phyloP scores from a whole-genome alignment of 2,113 vertebrate species.

The Carassius auratus region DNA sequence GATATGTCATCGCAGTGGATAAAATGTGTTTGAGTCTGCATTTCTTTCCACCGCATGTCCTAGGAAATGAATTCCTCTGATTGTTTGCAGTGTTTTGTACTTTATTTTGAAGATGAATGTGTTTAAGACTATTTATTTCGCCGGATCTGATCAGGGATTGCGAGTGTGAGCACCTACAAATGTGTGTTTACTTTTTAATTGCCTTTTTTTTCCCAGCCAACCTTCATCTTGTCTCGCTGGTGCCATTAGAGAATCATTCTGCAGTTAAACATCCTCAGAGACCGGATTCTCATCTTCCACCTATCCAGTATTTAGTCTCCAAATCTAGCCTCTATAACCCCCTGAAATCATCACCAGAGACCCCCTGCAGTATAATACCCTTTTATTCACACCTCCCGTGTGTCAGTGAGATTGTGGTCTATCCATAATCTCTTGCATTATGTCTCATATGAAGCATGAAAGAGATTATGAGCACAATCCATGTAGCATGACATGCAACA shows the following conservation, averaged over 20 bases:
- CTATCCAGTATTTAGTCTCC: neutral
- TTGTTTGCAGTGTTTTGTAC: conserved; percentile 33
- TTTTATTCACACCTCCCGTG: conserved; percentile 30
- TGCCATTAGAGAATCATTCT: conserved; percentile 22
- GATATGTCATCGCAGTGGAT: conserved; percentile 27
- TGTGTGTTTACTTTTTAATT: conserved; percentile 35
- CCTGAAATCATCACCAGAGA: conserved; percentile 37
- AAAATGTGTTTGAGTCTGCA: conserved; percentile 28
- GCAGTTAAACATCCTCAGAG: conserved; percentile 22
- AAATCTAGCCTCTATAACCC: conserved; percentile 11
- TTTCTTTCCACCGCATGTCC: conserved; percentile 20
- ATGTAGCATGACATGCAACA: conserved; percentile 49
- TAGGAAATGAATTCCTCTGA: conserved; percentile 27
- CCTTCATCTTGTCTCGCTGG: conserved; percentile 8
- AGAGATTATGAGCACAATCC: conserved; percentile 48
- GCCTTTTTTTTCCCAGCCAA: neutral
- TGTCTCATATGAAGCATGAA: conserved; percentile 36
- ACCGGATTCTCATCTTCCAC: conserved; percentile 7
- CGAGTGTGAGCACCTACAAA: neutral
- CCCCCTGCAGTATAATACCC: conserved; percentile 22
- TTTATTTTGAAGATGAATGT: conserved; percentile 30
- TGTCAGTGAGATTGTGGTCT: conserved; percentile 30
- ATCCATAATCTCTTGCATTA: conserved; percentile 34
- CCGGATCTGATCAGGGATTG: conserved; percentile 1
- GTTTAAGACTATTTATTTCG: conserved; percentile 24